Base-by-base conservation (phyloP, 2,113 vertebrate genomes). In the Gila orcuttii region DNA sequence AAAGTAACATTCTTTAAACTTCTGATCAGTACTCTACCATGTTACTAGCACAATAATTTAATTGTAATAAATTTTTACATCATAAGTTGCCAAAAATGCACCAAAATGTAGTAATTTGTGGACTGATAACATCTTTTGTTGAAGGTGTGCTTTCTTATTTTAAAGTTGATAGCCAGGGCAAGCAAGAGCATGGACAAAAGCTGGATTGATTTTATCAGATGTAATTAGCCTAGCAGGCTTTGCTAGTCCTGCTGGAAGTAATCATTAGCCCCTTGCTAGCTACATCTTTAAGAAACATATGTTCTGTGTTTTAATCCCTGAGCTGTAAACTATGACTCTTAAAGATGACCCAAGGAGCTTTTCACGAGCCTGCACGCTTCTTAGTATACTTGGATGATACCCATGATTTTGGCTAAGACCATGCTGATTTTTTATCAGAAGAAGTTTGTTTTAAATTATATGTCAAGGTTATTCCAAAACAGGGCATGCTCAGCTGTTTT, bases 171-270 rank as follows among this genome's bases (percentile, higher is more conserved):
- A 55, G 36, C 33, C 68, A 77, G 52, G 79, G 71, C 64, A 23
- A 47, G 6, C 69, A 4, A 85, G 69, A 83, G 71, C 13, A 31
- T 42, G 50, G 55, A 75, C 75, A 68, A 83, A 80, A 60, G 39
- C 62, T 66, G 85, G 85, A 84, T 71, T 75, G 87, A 88, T 91
- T 89, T 83, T 89, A 91, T 91, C 89, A 83, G 74, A 79, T 86
- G 86, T 87, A 84, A 86, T 91, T 86, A 88, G 81, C 71, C 76
- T 62, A 55, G 68, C 59, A 73, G 75, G 79, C 83, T 83, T 57
- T 71, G 8, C 83, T 85, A 73, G 57, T 69, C 75, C 81, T 89
- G 87, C 85, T 89, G 88, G 89, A 88, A 90, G 88, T 78, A 86
- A 90, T 90, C 87, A 87, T 83, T 86, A 89, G 77, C 87, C 59